Evolutionary conservation across 2,113 vertebrate genomes (phyloP).

Genomic region (Blennius ocellaris): DNA sequence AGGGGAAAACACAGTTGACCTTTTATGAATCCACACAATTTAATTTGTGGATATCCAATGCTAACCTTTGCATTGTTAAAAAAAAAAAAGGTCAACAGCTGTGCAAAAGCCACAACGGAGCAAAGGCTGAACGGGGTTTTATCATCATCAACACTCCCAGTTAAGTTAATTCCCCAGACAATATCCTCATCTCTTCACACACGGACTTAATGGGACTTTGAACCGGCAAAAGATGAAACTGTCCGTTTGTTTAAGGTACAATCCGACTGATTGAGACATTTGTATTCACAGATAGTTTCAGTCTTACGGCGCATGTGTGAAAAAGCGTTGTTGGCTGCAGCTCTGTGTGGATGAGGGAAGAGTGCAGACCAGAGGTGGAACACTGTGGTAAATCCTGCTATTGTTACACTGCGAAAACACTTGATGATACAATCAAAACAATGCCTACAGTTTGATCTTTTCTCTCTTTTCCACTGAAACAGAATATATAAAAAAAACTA

Average conservation of each 20-base stretch:
- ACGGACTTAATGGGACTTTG: no score
- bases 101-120: slow-evolving; percentile 18
- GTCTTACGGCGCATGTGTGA: no score
- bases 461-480: not conserved
- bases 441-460: slow-evolving; percentile 57
- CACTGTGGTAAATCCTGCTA: slow-evolving; percentile 4
- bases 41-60: slow-evolving; percentile 40
- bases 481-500: slow-evolving; percentile 25
- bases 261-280: no score
- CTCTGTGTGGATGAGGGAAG: slow-evolving; percentile 5
- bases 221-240: no score
- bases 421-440: slow-evolving; percentile 24
- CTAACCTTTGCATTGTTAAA: slow-evolving; percentile 56
- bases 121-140: slow-evolving; percentile 20
- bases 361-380: not conserved
- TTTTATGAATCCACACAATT: slow-evolving; percentile 44
- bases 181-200: no score
- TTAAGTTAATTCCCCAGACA: no score
- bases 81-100: slow-evolving; percentile 37
- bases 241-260: no score
- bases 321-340: not conserved
- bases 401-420: slow-evolving; percentile 21
- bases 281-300: no score
- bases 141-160: not conserved
- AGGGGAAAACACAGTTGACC: slow-evolving; percentile 40